Evolutionary conservation across 2,888 invertebrate genomes (phyloP), one percentile per base, ranked within the genome.

Genomic region (Cryptus armator): DNA sequence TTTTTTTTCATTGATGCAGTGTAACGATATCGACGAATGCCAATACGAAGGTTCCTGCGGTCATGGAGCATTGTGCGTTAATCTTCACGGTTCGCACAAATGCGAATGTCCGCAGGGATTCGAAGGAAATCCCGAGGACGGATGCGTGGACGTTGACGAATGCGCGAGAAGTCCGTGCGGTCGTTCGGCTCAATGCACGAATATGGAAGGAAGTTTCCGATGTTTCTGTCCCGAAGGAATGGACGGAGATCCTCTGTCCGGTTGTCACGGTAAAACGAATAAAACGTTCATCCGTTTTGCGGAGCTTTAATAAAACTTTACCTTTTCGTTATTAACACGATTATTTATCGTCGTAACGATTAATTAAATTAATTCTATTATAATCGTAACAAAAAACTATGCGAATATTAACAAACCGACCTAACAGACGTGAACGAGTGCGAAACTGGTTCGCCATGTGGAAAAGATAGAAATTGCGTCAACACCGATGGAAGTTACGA

Each of bases 1-100:
- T 32, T 46, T 10, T 48, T 59, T 29, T 48, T 16, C 4, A 19
- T 46, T 37, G 7, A 84, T 90, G 59, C 90, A 97, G 96, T 98
- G 98, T 93, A 95, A 96, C 89, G 98, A 98, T 93, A 94, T 98
- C 86, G 96, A 98, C 94, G 98, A 98, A 94, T 98, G 98, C 94
- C 94, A 95, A 88, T 95, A 95, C 90, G 95, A 95, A 67, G 94
- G 95, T 86, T 96, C 96, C 74, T 99, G 99, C 93, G 98, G 97
- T 72, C 95, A 95, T 59, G 96, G 97, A 86, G 97, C 98, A 24
- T 94, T 96, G 78, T 98, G 98, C 94, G 95, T 96, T 76, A 98
- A 98, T 94, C 94, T 97, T 83, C 96, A 96, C 82, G 98, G 98
- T 83, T 96, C 96, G 87, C 96, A 97, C 94, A 96, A 96, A 93